Percentiles rank a stretch among this genome's conserved stretches.
These are phyloP conservation scores for Carassius auratus DNA, from an alignment of 2,113 vertebrate species.

Conservation along the genomic window DNA sequence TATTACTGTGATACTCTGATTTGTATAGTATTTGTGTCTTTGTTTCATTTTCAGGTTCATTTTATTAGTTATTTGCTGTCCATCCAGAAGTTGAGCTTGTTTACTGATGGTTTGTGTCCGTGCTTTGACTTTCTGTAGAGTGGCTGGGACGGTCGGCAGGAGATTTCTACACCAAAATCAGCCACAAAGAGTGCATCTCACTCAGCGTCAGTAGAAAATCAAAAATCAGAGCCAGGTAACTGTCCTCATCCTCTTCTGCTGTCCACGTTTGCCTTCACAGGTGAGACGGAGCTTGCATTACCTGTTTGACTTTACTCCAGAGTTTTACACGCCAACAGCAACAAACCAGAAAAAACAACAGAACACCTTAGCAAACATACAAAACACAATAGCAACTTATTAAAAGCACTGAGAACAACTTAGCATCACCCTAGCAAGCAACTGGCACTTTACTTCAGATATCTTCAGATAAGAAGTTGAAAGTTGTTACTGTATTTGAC, in stretches of 20 bases:
- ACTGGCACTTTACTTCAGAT: no score
- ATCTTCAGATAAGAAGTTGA: no score
- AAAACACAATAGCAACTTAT: no score
- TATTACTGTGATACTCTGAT: neutral
- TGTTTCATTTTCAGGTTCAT: neutral
- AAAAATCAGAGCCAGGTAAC: conserved; percentile 82
- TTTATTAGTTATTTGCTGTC: neutral
- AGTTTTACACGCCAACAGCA: neutral
- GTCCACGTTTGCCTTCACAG: conserved; percentile 18
- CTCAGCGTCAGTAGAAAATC: conserved; percentile 65
- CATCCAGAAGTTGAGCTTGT: neutral
- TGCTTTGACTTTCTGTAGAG: conserved; percentile 70
- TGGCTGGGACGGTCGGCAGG: conserved; percentile 93
- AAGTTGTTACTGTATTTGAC: neutral
- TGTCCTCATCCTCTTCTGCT: neutral
- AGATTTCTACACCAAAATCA: conserved; percentile 81
- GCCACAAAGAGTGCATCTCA: conserved; percentile 64
- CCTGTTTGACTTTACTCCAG: neutral
- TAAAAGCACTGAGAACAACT: no score
- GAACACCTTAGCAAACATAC: no score
- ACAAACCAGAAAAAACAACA: neutral
- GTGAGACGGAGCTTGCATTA: neutral
- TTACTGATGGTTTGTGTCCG: neutral
- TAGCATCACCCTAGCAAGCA: no score
- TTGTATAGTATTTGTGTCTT: no score